Evolutionary conservation across 2,888 invertebrate species (phyloP).

Genomic region (Drosophila antonietae): DNA sequence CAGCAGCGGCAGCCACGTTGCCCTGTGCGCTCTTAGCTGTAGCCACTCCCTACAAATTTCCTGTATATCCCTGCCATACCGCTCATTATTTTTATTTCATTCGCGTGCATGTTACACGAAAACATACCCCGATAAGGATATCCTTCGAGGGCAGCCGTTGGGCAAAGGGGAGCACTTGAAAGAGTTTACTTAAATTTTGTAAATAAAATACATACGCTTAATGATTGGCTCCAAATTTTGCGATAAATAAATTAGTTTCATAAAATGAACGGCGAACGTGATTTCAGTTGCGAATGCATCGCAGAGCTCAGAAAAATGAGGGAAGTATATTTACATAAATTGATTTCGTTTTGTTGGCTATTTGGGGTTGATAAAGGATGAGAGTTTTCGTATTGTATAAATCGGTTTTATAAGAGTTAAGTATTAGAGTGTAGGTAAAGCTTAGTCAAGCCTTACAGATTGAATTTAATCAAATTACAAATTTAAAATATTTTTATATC

Average conservation of each 20-base stretch:
- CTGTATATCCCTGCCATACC: not conserved
- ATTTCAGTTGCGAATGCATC: not conserved
- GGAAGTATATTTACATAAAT: not conserved
- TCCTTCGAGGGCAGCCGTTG: conserved; percentile 16
- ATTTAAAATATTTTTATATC: too few species aligned
- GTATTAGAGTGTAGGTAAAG: not conserved
- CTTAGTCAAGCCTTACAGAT: not conserved
- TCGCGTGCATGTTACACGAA: conserved; percentile 68
- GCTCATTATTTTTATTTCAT: conserved; percentile 69
- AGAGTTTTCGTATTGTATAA: not conserved
- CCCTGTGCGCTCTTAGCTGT: not conserved
- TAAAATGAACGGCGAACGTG: conserved; percentile 15
- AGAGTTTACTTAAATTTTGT: conserved; percentile 25
- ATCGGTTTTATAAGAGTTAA: not conserved
- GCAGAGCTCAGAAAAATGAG: not conserved
- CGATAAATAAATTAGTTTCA: conserved; percentile 21
- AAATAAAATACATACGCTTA: conserved; percentile 35
- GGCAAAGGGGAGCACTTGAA: not conserved
- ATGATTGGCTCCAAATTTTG: conserved; percentile 23
- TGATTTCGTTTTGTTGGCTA: not conserved
- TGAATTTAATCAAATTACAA: too few species aligned
- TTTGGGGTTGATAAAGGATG: not conserved
- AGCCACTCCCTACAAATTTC: not conserved
- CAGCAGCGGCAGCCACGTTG: conserved; percentile 12
- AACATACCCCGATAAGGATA: conserved; percentile 52